phyloP scores from a whole-genome alignment of 2,113 vertebrate species.

The Guaruba guarouba region DNA sequence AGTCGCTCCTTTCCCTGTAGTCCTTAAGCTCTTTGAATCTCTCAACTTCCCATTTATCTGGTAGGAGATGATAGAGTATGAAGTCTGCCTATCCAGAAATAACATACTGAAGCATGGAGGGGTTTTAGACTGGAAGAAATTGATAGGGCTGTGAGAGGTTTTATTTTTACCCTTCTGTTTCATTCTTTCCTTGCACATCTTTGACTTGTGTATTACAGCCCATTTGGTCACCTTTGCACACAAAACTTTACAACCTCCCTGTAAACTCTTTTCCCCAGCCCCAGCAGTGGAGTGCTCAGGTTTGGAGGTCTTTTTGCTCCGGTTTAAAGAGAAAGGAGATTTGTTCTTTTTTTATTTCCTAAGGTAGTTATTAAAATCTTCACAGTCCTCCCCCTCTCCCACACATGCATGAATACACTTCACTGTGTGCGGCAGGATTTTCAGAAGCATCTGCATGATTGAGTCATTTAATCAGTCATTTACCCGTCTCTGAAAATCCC shows the following conservation, averaged over 20 bases:
- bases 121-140: not conserved
- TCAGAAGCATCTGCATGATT: slow-evolving; percentile 65
- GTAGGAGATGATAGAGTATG: not conserved
- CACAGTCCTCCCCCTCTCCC: slow-evolving; percentile 58
- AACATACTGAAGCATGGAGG: not conserved
- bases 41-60: not conserved
- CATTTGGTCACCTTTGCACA: not conserved
- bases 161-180: slow-evolving; percentile 26
- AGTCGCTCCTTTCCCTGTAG: not conserved
- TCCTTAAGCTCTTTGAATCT: not conserved
- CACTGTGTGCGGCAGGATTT: slow-evolving; percentile 46
- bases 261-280: not conserved
- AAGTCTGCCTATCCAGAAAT: slow-evolving; percentile 23
- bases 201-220: not conserved
- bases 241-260: not conserved
- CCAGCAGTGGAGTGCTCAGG: not conserved
- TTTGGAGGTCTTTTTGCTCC: not conserved
- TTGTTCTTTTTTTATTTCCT: slow-evolving; percentile 49
- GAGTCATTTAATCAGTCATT: slow-evolving; percentile 62
- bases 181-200: not conserved
- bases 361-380: slow-evolving; percentile 60
- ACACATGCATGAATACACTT: slow-evolving; percentile 63
- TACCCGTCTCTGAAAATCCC: slow-evolving; percentile 35
- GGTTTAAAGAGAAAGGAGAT: slow-evolving; percentile 42
- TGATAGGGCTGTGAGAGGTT: not conserved